Conservation (phyloP, 2,113 vertebrate species). For the Macaca mulatta region DNA sequence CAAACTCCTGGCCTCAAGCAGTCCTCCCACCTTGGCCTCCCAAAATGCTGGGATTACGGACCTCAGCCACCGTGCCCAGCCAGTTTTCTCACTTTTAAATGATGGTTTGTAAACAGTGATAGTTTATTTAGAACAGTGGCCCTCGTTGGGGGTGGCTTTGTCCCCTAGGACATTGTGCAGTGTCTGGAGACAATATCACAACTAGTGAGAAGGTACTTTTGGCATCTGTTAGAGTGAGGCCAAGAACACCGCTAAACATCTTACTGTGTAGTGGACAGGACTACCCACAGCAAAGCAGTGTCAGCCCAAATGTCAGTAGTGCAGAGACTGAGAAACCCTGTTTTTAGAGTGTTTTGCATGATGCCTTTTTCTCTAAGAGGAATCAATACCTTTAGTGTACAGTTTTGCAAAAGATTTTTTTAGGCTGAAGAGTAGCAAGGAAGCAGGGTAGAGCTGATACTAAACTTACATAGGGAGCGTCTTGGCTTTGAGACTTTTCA, state of each 20-base stretch:
- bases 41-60: no score
- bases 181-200: background rate
- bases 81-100: background rate
- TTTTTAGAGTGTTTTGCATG: background rate
- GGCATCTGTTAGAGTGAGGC: background rate
- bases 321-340: background rate
- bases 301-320: background rate
- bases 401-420: background rate
- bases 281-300: background rate
- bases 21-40: no score
- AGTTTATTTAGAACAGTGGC: background rate
- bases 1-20: no score
- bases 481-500: background rate
- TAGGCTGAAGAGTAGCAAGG: background rate
- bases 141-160: background rate
- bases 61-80: no score
- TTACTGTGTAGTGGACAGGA: background rate
- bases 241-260: background rate
- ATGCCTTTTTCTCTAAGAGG: background rate
- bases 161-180: background rate
- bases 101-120: background rate
- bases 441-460: background rate
- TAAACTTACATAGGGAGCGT: background rate
- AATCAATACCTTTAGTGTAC: slow-evolving; percentile 19
- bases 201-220: background rate